Evolutionary conservation across 2,113 vertebrate genomes (phyloP), one percentile per base, ranked within the genome.

Genomic region (Sardina pilchardus): DNA sequence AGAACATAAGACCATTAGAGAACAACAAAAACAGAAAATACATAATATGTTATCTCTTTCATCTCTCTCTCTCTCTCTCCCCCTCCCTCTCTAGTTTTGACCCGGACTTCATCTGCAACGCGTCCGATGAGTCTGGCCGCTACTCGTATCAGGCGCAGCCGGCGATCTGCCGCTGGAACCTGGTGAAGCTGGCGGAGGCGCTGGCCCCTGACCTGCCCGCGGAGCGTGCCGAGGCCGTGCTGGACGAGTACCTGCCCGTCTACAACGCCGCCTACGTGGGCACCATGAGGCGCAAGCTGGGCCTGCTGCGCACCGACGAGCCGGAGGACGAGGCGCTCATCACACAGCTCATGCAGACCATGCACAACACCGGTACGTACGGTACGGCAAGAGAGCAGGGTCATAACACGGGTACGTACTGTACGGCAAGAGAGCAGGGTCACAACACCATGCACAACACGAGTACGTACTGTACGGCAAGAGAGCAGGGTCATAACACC

Each of bases 231-330:
- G 85, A 95, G 42, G 91, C 94, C 9, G 94, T 98, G 17, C 82
- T 99, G 86, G 95, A 96, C 0, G 97, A 97, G 81, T 98, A 96
- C 84, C 88, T 96, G 89, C 89, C 93, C 86, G 95, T 97, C 85
- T 99, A 96, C 78, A 97, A 98, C 75, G 90, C 86, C 17, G 95
- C 95, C 88, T 98, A 97, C 93, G 90, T 98, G 84, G 91, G 93
- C 47, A 97, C 95, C 92, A 99, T 99, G 98, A 97, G 97, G 89
- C 94, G 92, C 89, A 99, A 99, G 91, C 92, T 99, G 90, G 98
- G 98, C 83, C 93, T 99, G 0, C 90, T 97, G 89, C 93, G 85
- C 0, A 91, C 92, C 17, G 93, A 96, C 81, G 95, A 94, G 42
- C 96, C 96, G 0, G 97, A 96, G 12, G 98, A 99, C 1, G 91